These are phyloP conservation scores for Fragum sueziense DNA, from an alignment of 2,888 invertebrate genomes.

Conservation along the genomic window DNA sequence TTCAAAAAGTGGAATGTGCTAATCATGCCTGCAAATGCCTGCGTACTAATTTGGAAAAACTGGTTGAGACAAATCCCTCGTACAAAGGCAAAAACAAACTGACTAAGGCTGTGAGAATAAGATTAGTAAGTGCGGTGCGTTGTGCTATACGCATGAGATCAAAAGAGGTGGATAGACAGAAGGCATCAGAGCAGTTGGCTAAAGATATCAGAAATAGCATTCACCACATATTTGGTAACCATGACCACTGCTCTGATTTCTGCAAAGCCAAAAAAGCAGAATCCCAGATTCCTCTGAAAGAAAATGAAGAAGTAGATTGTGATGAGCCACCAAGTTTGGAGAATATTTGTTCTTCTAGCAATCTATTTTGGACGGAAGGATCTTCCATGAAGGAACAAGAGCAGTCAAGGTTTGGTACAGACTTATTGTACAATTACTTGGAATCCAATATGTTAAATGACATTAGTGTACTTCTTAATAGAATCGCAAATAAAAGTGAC, in stretches of 20 bases:
- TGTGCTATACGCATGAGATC: slow-evolving; percentile 53
- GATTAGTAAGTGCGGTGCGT: slow-evolving; percentile 35
- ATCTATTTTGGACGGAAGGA: not conserved
- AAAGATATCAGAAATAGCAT: slow-evolving; percentile 50
- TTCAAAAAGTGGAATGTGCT: slow-evolving; percentile 43
- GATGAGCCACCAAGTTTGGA: slow-evolving; percentile 23
- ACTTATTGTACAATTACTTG: not conserved
- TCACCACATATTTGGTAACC: slow-evolving; percentile 51
- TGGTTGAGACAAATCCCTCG: slow-evolving; percentile 23
- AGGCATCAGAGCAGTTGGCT: slow-evolving; percentile 15
- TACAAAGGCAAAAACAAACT: slow-evolving; percentile 41
- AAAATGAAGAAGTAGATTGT: slow-evolving; percentile 8
- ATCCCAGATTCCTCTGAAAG: not conserved
- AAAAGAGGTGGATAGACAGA: not conserved
- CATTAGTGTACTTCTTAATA: slow-evolving; percentile 34
- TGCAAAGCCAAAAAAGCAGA: slow-evolving; percentile 20
- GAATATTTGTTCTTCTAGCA: no score
- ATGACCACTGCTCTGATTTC: slow-evolving; percentile 41
- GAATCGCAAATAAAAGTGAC: slow-evolving; percentile 43
- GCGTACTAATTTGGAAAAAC: slow-evolving; percentile 31
- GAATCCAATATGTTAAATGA: slow-evolving; percentile 21
- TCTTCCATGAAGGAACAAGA: slow-evolving; percentile 7
- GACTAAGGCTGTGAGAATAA: slow-evolving; percentile 1
- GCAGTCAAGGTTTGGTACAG: not conserved
- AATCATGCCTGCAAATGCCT: slow-evolving; percentile 46